Evolutionary conservation across 2,113 vertebrate genomes (phyloP).

Genomic region (Eretmochelys imbricata): DNA sequence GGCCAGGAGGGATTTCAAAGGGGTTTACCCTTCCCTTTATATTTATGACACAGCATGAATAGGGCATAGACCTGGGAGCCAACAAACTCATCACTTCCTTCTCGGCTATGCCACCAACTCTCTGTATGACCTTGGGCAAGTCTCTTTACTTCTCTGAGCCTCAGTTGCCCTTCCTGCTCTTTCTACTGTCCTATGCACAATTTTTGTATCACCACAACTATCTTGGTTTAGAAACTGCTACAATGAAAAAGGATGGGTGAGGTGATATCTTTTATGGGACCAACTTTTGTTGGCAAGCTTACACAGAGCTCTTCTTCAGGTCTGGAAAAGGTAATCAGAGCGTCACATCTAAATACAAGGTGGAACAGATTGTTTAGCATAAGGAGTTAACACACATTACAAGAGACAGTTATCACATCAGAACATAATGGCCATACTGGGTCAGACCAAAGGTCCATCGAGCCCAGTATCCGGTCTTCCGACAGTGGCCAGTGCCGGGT

Average conservation of each 20-base stretch:
- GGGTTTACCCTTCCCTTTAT: too few relatives aligned
- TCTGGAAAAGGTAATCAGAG: too few relatives aligned
- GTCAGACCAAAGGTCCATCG: too few relatives aligned
- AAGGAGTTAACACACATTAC: neutral
- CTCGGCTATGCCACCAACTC: neutral
- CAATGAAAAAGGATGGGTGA: neutral
- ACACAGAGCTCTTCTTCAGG: neutral
- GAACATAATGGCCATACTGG: too few relatives aligned
- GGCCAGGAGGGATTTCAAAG: too few relatives aligned
- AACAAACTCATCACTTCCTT: neutral
- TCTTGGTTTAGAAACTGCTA: neutral
- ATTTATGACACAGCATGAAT: too few relatives aligned
- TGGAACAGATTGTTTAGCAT: neutral
- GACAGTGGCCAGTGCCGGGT: too few relatives aligned
- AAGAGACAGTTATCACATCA: neutral
- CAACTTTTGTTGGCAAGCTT: neutral
- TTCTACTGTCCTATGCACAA: neutral
- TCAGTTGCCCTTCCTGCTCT: neutral
- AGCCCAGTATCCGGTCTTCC: too few relatives aligned
- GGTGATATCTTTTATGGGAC: too few relatives aligned
- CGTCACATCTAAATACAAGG: neutral
- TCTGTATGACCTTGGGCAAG: neutral
- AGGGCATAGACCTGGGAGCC: neutral
- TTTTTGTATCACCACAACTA: neutral
- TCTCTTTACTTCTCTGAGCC: neutral